Percentiles rank a stretch among this genome's conserved stretches.
These are phyloP conservation scores for Formicarius rufipectus DNA, from an alignment of 2,113 vertebrate genomes.

Conservation along the genomic window DNA sequence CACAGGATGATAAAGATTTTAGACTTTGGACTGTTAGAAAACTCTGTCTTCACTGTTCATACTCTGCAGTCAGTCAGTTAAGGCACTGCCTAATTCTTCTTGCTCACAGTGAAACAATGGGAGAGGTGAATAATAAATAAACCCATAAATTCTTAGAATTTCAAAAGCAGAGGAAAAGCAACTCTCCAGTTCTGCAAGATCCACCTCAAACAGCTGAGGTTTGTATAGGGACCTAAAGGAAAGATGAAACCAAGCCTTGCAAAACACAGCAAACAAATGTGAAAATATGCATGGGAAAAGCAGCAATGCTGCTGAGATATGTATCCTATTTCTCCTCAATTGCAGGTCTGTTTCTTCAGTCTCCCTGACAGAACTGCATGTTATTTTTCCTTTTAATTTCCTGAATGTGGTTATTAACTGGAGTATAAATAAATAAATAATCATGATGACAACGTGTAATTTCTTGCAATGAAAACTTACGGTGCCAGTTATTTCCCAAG, in stretches of 20 bases:
- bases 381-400: conserved; percentile 29
- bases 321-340: background rate
- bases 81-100: background rate
- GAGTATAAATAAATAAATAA: conserved; percentile 44
- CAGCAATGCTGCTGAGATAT: background rate
- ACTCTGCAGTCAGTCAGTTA: background rate
- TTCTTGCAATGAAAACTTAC: conserved; percentile 24
- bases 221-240: background rate
- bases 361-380: background rate
- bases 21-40: background rate
- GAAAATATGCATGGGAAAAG: background rate
- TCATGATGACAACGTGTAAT: conserved; percentile 7
- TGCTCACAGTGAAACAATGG: background rate
- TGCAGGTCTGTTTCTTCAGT: background rate
- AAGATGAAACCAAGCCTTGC: background rate
- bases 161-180: background rate
- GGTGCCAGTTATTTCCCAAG: conserved; percentile 5
- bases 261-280: background rate
- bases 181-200: background rate
- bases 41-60: background rate
- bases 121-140: conserved; percentile 21
- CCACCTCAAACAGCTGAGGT: background rate
- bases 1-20: background rate
- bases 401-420: background rate
- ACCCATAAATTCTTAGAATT: background rate